A percentile compares a stretch with the other conserved stretches of the same genome.
Conservation (phyloP, 2,888 invertebrate species). For the Caradrina kadenii region DNA sequence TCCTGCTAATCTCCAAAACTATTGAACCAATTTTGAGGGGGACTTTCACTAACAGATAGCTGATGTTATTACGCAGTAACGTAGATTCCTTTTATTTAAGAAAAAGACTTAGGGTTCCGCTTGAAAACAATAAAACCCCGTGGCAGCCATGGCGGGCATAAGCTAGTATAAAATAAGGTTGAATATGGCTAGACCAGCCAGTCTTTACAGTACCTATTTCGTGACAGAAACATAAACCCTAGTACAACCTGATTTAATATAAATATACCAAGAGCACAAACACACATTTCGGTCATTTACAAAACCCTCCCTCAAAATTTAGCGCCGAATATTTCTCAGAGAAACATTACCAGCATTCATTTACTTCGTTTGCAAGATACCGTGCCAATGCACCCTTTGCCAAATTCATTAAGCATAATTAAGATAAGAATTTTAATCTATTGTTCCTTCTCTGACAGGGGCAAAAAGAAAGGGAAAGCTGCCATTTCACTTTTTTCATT, state of each 20-base stretch:
- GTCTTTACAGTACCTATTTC: background rate
- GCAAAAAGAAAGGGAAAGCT: constrained; percentile 10
- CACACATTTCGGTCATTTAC: constrained; percentile 31
- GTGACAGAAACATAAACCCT: background rate
- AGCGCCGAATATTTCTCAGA: constrained; percentile 27
- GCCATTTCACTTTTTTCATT: constrained; percentile 12
- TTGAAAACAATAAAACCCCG: too few relatives aligned
- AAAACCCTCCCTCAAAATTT: constrained; percentile 33
- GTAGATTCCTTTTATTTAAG: too few relatives aligned
- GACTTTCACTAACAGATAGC: too few relatives aligned
- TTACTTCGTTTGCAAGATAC: constrained; percentile 43
- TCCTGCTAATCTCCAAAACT: too few relatives aligned
- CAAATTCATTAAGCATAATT: constrained; percentile 57
- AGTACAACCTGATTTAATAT: constrained; percentile 4
- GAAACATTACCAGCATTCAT: constrained; percentile 37
- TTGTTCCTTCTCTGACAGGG: constrained; percentile 30
- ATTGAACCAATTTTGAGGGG: too few relatives aligned
- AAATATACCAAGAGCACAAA: constrained; percentile 9
- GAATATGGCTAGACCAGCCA: too few relatives aligned
- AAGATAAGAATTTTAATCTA: constrained; percentile 60
- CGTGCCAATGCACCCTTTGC: constrained; percentile 52
- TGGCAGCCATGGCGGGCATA: too few relatives aligned
- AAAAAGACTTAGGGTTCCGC: too few relatives aligned
- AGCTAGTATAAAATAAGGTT: too few relatives aligned
- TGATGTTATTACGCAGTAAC: too few relatives aligned